Evolutionary conservation across 2,888 invertebrate species (phyloP).

Genomic region (Cacoxenus indagator): DNA sequence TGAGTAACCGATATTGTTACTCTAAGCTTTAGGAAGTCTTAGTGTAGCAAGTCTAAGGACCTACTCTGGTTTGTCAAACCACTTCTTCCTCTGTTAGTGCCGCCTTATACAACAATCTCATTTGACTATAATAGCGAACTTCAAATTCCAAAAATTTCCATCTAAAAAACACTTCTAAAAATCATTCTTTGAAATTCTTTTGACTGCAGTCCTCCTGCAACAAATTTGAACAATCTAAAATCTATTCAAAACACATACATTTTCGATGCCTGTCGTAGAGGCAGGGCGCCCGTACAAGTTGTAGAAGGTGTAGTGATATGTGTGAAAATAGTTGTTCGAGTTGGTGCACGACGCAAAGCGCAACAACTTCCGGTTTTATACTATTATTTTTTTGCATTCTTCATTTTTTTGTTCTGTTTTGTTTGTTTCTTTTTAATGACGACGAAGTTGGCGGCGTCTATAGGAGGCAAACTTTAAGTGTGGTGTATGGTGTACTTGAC

Average conservation of each 20-base stretch:
- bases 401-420: not conserved
- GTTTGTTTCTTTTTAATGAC: not conserved
- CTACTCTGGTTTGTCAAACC: no score
- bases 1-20: no score
- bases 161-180: no score
- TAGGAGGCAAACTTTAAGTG: not conserved
- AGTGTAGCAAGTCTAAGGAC: no score
- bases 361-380: slow-evolving; percentile 6
- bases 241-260: not conserved
- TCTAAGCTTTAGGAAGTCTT: no score
- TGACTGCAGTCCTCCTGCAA: no score
- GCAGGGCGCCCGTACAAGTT: not conserved
- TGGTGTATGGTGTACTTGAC: slow-evolving; percentile 1
- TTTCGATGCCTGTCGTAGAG: not conserved
- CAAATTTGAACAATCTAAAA: not conserved
- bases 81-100: no score
- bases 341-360: not conserved
- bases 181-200: no score
- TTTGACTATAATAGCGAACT: no score
- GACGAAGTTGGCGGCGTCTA: not conserved
- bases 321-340: not conserved
- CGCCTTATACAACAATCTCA: no score
- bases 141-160: no score
- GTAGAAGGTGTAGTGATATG: not conserved
- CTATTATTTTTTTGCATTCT: no score